Evolutionary conservation across 2,797 vertebrate species (phyloP).

Genomic region (Lepidocolaptes lacrymiger): DNA sequence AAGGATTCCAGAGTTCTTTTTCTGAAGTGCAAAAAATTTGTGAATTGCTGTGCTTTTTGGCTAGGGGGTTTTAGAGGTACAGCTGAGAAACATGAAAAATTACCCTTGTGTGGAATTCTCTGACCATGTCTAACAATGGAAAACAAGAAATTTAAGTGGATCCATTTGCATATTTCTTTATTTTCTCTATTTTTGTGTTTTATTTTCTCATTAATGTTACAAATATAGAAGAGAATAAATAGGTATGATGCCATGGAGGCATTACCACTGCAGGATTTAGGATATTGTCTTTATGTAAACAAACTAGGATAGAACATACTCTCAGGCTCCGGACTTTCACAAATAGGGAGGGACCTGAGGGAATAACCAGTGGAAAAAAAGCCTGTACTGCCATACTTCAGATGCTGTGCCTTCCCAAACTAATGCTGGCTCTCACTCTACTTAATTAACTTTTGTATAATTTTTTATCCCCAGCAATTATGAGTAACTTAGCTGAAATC

Average conservation of each 20-base stretch:
- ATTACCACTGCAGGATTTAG: background rate
- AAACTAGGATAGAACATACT: background rate
- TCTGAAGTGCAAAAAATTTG: background rate
- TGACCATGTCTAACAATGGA: background rate
- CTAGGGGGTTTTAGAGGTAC: background rate
- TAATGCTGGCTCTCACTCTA: background rate
- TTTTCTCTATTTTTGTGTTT: background rate
- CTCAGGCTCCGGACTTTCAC: background rate
- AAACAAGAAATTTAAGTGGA: background rate
- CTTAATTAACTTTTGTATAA: background rate
- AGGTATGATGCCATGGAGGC: background rate
- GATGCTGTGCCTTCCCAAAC: background rate
- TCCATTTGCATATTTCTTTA: background rate
- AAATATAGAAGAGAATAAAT: background rate
- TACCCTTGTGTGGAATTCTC: background rate
- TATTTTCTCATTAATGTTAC: background rate
- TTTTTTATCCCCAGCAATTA: background rate
- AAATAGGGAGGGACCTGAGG: background rate
- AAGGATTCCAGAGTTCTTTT: background rate
- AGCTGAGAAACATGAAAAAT: background rate
- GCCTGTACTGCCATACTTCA: background rate
- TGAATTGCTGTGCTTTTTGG: background rate
- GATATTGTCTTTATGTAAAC: background rate
- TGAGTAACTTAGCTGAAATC: background rate
- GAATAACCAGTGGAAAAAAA: background rate